Base-by-base conservation (phyloP, 2,113 vertebrate species). In the Grantiella picta region DNA sequence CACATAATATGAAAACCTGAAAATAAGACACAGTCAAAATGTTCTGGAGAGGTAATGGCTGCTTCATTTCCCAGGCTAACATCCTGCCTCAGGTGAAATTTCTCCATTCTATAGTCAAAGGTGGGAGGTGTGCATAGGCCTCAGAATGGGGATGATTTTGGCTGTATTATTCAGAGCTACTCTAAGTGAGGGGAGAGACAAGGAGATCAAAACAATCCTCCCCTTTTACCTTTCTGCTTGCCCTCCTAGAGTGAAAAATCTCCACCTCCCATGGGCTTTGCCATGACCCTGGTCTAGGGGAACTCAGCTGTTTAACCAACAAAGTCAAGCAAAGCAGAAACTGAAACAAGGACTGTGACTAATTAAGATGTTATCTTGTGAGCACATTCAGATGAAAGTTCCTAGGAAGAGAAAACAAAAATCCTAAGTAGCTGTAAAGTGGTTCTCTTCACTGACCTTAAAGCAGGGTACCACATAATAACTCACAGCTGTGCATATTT, bases 321-420 rank as follows among this genome's bases (percentile, higher is more conserved):
- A 38, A 73, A 83, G 49, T 59, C 3, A 2, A 78, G 44, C 60
- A 83, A 86, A 80, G 38, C 45, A 85, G 31, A 77, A 86, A 44
- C 28, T 66, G 61, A 69, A 92, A 80, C 44, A 78, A 82, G 65
- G 54, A 31, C 44, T 82, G 70, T 78, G 78, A 45, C 73, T 87
- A 81, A 89, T 83, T 64, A 87, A 87, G 89, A 72, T 64, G 40
- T 59, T 95, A 54, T 78, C 53, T 94, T 64, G n/a, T 78, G 90
- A 93, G 29, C 38, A 60, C 24, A 90, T 82, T 92, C 76, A 64
- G 25, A 80, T 75, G 44, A 33, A 95, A 72, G 79, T 50, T 94
- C 75, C 82, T 80, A 76, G 69, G 71, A 93, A 80, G 8, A 77
- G 66, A 90, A 66, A 12, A 61, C 33, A 82, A 80, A 95, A 86